These are phyloP conservation scores for Porites divaricata DNA, from an alignment of 92 coral and sea anemone species.

Conservation along the genomic window DNA sequence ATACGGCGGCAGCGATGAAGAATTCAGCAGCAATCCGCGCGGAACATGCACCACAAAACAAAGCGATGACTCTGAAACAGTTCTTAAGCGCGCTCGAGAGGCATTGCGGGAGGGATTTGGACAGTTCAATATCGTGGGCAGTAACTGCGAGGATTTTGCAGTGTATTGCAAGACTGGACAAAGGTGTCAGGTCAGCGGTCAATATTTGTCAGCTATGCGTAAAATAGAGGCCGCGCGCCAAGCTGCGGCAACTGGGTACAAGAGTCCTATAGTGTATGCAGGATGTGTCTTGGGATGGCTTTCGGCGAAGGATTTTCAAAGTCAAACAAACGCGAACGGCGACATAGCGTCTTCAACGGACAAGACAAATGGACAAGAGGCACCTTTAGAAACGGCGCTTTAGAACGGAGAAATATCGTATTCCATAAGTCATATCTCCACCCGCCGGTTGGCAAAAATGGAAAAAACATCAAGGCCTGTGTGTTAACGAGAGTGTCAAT, in stretches of 20 bases:
- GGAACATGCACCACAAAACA: slow-evolving; percentile 83
- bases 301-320: slow-evolving; percentile 76
- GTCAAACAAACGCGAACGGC: background rate
- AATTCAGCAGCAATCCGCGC: slow-evolving; percentile 60
- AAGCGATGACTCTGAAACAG: slow-evolving; percentile 70
- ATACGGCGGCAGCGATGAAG: slow-evolving; percentile 68
- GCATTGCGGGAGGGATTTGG: slow-evolving; percentile 89
- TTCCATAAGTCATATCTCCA: no score
- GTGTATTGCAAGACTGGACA: slow-evolving; percentile 92
- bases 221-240: slow-evolving; percentile 86
- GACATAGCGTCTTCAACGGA: background rate
- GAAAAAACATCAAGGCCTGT: no score
- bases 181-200: slow-evolving; percentile 87
- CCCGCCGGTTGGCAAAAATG: no score
- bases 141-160: slow-evolving; percentile 98
- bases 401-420: background rate
- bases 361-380: background rate
- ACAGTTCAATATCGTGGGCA: slow-evolving; percentile 90
- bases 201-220: slow-evolving; percentile 87
- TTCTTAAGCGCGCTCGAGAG: slow-evolving; percentile 73
- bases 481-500: no score
- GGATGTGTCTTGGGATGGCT: slow-evolving; percentile 95
- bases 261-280: slow-evolving; percentile 93
- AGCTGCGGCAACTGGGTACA: slow-evolving; percentile 88
- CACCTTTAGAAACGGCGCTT: background rate